Percentiles rank a stretch among this genome's conserved stretches.
Evolutionary conservation across 2,888 invertebrate genomes (phyloP).

Genomic region (Drosophila macrothrix): DNA sequence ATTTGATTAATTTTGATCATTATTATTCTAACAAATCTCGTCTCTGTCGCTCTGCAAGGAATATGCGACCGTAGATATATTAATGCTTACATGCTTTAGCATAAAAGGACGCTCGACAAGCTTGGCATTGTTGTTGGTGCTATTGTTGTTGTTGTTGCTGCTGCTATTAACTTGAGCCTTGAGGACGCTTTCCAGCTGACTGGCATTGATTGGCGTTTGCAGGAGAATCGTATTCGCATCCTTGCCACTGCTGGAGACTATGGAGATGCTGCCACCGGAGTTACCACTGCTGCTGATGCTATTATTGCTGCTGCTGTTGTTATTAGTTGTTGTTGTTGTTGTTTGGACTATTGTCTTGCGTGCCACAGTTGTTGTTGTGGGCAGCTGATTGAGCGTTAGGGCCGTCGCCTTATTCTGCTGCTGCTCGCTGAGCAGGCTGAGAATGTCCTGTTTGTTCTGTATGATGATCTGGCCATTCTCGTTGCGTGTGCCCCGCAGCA

Average conservation of each 20-base stretch:
- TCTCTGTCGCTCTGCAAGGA: neutral
- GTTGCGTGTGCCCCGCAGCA: conserved; percentile 85
- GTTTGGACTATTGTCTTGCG: conserved; percentile 79
- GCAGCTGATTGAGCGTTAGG: conserved; percentile 82
- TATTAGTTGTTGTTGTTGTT: conserved; percentile 67
- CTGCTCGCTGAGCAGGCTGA: conserved; percentile 84
- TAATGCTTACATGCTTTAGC: conserved; percentile 79
- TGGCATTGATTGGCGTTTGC: conserved; percentile 85
- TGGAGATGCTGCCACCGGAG: conserved; percentile 50
- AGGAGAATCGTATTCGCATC: conserved; percentile 82
- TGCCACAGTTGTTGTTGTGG: conserved; percentile 82
- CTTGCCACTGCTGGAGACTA: conserved; percentile 65
- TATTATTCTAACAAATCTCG: neutral
- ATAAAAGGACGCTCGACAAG: conserved; percentile 79
- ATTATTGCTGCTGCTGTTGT: conserved; percentile 45
- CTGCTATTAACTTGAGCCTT: conserved; percentile 58
- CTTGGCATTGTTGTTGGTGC: conserved; percentile 45
- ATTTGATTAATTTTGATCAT: neutral
- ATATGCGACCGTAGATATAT: neutral
- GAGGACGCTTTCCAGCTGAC: conserved; percentile 83
- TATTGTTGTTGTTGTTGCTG: conserved; percentile 30
- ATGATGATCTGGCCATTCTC: conserved; percentile 85
- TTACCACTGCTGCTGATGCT: conserved; percentile 26
- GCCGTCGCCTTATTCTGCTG: conserved; percentile 74
- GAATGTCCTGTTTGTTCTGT: conserved; percentile 85